A percentile compares a stretch with the other conserved stretches of the same genome.
These are phyloP conservation scores for Sphenodon punctatus DNA, from an alignment of 2,797 vertebrate species.

Conservation along the genomic window DNA sequence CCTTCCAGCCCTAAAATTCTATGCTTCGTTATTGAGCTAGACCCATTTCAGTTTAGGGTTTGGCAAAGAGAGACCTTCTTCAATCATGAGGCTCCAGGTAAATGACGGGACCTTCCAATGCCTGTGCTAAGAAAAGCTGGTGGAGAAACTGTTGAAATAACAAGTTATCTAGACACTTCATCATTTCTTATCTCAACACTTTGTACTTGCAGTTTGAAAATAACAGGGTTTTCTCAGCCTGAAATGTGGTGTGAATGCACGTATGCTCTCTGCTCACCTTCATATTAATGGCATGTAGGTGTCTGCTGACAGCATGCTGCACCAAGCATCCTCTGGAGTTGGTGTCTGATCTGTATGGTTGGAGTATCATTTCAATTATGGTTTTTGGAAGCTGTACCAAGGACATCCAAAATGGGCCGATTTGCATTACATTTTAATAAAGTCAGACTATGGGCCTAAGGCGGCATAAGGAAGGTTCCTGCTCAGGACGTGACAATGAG, in stretches of 20 bases:
- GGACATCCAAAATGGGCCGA: fast-evolving
- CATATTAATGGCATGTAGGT: background rate
- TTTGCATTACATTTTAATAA: background rate
- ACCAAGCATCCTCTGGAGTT: fast-evolving
- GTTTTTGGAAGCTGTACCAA: background rate
- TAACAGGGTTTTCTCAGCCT: background rate
- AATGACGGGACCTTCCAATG: fast-evolving
- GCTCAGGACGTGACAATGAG: no score
- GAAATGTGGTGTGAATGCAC: background rate
- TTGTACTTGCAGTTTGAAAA: background rate
- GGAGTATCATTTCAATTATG: background rate
- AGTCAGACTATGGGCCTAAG: no score
- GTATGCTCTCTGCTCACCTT: background rate
- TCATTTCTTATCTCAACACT: background rate
- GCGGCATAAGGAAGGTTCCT: no score
- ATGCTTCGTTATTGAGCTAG: no score
- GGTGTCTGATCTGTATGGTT: background rate
- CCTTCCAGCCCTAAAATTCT: no score
- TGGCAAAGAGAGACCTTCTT: background rate
- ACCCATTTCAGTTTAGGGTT: no score
- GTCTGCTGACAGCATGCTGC: fast-evolving
- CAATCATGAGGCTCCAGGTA: background rate
- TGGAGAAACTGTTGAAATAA: background rate
- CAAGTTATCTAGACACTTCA: background rate
- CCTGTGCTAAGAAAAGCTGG: background rate